These are phyloP conservation scores for Sphaeridia pumilis DNA, from an alignment of 2,888 invertebrate genomes.

Conservation along the genomic window DNA sequence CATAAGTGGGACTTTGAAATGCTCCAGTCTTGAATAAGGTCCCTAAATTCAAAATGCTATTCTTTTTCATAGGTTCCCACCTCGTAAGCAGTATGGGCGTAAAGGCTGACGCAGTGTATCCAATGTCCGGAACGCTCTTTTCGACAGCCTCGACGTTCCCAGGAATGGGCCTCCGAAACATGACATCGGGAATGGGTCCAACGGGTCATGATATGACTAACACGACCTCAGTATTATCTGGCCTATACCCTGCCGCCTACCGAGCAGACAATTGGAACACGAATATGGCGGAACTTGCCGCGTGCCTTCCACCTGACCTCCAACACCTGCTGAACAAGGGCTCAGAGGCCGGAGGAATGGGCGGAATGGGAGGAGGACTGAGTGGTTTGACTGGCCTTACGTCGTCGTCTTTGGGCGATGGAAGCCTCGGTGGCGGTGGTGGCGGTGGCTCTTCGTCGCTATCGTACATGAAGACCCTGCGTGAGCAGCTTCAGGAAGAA, in stretches of 20 bases:
- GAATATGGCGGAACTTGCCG: constrained; percentile 39
- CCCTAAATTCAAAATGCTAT: neutral
- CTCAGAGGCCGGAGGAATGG: constrained; percentile 20
- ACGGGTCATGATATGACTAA: constrained; percentile 34
- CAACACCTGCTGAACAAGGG: constrained; percentile 39
- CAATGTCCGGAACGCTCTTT: constrained; percentile 34
- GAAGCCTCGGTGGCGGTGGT: constrained; percentile 28
- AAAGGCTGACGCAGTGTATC: constrained; percentile 36
- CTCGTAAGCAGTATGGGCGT: constrained; percentile 40
- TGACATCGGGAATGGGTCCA: constrained; percentile 33
- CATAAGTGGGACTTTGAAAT: constrained; percentile 11
- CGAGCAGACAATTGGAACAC: constrained; percentile 36
- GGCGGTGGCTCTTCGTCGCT: constrained; percentile 36
- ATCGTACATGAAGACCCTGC: constrained; percentile 37
- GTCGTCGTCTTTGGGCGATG: constrained; percentile 28
- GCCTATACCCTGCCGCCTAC: constrained; percentile 37
- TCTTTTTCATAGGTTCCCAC: constrained; percentile 38
- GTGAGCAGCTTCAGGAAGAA: constrained; percentile 38
- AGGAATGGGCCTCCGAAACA: constrained; percentile 36
- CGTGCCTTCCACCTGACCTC: constrained; percentile 42
- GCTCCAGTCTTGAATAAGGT: neutral
- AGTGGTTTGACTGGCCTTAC: constrained; percentile 28
- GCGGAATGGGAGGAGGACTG: constrained; percentile 27
- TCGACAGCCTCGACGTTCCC: constrained; percentile 33
- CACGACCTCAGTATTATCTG: constrained; percentile 36